phyloP scores from a whole-genome alignment of 2,888 invertebrate genomes.

The Slavum lentiscoides region DNA sequence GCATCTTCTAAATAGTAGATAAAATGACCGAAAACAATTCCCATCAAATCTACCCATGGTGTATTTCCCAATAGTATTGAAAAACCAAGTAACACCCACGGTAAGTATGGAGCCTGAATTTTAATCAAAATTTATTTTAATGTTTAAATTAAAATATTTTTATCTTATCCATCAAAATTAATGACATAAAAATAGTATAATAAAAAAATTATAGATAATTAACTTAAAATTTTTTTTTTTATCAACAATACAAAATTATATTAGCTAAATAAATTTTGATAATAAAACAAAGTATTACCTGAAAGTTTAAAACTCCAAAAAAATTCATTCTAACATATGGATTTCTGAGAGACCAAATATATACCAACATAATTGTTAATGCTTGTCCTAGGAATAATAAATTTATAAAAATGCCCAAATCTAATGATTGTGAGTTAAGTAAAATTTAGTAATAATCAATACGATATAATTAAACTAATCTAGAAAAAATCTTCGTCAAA shows the following conservation, averaged over 20 bases:
- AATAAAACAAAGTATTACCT: conserved; percentile 64
- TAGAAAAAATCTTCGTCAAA: too few species aligned
- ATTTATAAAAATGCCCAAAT: conserved; percentile 94
- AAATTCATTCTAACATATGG: conserved; percentile 96
- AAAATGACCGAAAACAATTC: conserved; percentile 96
- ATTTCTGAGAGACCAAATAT: conserved; percentile 97
- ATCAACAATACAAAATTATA: too few species aligned
- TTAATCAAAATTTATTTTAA: too few species aligned
- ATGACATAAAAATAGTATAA: too few species aligned
- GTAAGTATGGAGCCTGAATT: conserved; percentile 97
- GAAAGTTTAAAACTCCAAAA: conserved; percentile 93
- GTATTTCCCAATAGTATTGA: conserved; percentile 95
- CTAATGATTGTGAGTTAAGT: conserved; percentile 62
- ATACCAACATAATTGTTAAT: conserved; percentile 98
- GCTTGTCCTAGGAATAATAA: conserved; percentile 97
- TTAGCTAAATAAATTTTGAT: too few species aligned
- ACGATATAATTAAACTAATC: neutral
- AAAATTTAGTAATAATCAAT: too few species aligned
- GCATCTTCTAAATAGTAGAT: conserved; percentile 98
- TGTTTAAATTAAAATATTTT: neutral
- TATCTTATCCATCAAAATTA: neutral
- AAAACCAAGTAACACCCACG: conserved; percentile 96
- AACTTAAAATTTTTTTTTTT: too few species aligned
- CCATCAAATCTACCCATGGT: conserved; percentile 95
- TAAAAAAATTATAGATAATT: too few species aligned